These are phyloP conservation scores for Barbus barbus DNA, from an alignment of 2,113 vertebrate genomes.

Conservation along the genomic window DNA sequence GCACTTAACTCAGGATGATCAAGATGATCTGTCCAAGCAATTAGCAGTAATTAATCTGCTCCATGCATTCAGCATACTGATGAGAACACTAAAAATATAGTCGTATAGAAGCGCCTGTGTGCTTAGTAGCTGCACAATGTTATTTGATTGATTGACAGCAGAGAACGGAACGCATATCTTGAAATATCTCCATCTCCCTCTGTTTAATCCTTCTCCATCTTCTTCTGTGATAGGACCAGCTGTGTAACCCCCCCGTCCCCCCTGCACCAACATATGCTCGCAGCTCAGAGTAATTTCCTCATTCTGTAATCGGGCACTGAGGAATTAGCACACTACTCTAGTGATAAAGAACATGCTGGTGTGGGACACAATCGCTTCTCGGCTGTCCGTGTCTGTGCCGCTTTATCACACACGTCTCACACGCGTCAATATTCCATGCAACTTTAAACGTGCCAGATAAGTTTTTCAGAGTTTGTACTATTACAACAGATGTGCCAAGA, in stretches of 20 bases:
- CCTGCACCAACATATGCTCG: slow-evolving; percentile 37
- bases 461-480: background rate
- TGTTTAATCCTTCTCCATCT: background rate
- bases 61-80: background rate
- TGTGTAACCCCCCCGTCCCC: slow-evolving; percentile 45
- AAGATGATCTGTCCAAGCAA: slow-evolving; percentile 37
- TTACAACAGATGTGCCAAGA: background rate
- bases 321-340: slow-evolving; percentile 47
- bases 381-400: background rate
- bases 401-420: slow-evolving; percentile 27
- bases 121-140: slow-evolving; percentile 14
- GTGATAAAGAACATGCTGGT: slow-evolving; percentile 34
- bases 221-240: slow-evolving; percentile 32
- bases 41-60: slow-evolving; percentile 31
- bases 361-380: slow-evolving; percentile 31
- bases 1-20: slow-evolving; percentile 43
- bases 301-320: slow-evolving; percentile 38
- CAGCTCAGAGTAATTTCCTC: slow-evolving; percentile 49
- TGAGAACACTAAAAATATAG: background rate
- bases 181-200: slow-evolving; percentile 23
- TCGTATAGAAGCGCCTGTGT: background rate
- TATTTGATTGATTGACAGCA: slow-evolving; percentile 42
- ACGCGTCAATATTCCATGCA: slow-evolving; percentile 49
- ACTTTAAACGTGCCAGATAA: slow-evolving; percentile 47
- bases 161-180: slow-evolving; percentile 30